Base-by-base conservation (phyloP, 2,797 vertebrate genomes). In the Enoplosus armatus region DNA sequence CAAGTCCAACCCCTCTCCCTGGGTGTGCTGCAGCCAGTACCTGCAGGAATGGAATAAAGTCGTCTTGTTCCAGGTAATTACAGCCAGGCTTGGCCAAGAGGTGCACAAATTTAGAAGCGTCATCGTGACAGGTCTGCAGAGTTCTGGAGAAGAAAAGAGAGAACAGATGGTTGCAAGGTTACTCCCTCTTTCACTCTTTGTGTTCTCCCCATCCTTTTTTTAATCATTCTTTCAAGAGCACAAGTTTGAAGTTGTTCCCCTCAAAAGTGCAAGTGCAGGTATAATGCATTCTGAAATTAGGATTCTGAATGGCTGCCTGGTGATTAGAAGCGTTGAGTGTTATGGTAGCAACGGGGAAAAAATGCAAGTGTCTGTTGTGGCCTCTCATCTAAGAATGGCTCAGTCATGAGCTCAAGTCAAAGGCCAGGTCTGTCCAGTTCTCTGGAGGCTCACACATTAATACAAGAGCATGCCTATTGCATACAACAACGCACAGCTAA, bases 41-140 rank as follows among this genome's bases (percentile, higher is more conserved):
- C 96, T 99, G 98, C 90, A 99, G 94, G 94, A 99, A 97, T 92
- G 98, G 97, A 94, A 98, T 96, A 91, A 99, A 97, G 94, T 99
- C 98, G 72, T 99, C 98, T 95, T 97, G 98, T 93, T 97, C 97
- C 94, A 99, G 95, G 94, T 96, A 97, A 94, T 94, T 95, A 89
- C 96, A 97, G 81, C 97, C 97, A 74, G 98, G 98, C 83, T 92
- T 97, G 94, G 95, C 96, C 80, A 99, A 93, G 94, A 99, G 97
- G 90, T 97, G 97, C 83, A 98, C 93, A 87, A 99, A 99, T 94
- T 95, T 97, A 51, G 97, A 95, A n/a, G 96, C 96, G 20, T 97
- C 97, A 71, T 99, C 97, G 61, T 99, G 97, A 92, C 98, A 98
- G 79, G 93, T 98, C 93, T 97, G 97, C 82, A 99, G 96, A 82